Evolutionary conservation across 1,140 invertebrate genomes (phyloP).

Genomic region (Bombus waltoni): DNA sequence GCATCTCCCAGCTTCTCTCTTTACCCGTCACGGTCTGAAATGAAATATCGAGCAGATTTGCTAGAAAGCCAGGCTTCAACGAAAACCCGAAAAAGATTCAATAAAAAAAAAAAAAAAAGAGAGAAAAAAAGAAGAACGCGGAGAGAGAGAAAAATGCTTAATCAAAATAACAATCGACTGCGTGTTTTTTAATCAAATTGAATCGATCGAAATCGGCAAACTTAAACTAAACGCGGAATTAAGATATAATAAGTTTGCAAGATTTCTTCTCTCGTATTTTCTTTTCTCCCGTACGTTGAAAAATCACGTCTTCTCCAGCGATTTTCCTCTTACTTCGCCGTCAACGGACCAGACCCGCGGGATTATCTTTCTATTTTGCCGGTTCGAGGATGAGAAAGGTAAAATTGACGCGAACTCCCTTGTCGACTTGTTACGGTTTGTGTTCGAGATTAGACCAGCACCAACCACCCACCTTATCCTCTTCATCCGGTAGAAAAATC

Average conservation of each 20-base stretch:
- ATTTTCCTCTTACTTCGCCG: neutral
- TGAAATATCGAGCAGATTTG: constrained; percentile 49
- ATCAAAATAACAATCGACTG: no score
- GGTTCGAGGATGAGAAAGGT: constrained; percentile 24
- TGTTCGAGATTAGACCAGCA: constrained; percentile 31
- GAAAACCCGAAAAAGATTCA: neutral
- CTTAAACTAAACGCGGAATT: neutral
- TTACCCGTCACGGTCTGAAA: constrained; percentile 26
- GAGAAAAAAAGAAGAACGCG: no score
- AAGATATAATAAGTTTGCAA: neutral
- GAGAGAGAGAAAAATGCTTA: no score
- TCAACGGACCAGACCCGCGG: neutral
- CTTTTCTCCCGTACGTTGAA: neutral
- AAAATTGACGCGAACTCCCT: constrained; percentile 42
- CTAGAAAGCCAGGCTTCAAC: neutral
- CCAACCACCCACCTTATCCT: neutral
- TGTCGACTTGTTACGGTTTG: constrained; percentile 33
- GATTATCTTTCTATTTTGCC: constrained; percentile 42
- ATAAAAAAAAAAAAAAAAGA: neutral
- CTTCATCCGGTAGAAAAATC: constrained; percentile 26
- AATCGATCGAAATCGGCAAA: neutral
- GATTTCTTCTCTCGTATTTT: no score
- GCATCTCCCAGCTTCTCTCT: constrained; percentile 20
- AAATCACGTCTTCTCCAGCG: neutral
- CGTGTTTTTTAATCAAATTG: neutral